Base-by-base conservation (phyloP, 2,888 invertebrate species). In the Stenoptilia bipunctidactyla region DNA sequence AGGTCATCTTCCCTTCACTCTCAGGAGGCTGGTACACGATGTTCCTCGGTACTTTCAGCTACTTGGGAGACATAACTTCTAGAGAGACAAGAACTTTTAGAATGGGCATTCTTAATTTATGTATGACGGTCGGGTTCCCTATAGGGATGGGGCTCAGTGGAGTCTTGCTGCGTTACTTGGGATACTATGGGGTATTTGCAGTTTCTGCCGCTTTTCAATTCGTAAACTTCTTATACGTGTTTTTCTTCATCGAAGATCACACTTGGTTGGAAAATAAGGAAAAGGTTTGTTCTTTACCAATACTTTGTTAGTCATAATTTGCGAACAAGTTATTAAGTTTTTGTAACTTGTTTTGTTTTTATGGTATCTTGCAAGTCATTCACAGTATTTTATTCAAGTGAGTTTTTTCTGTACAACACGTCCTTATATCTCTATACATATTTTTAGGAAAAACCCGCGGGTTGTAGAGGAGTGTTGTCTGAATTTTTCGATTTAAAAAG, bases 11-110 rank as follows among this genome's bases (percentile, higher is more conserved):
- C 38, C 82, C 85, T 0, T 69, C 86, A 0, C 36, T 87, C 8
- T 84, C 85, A 0, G 87, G 87, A 0, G 86, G 86, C 6, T 86
- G 86, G 86, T 82, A 85, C 48, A 83, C 85, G 1, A 84, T 86
- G 79, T 80, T 86, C 39, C 73, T 87, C 34, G 85, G 86, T 1
- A 68, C 87, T 39, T 86, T 87, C 61, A 87, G 87, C 49, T 89
- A 89, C 58, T 66, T 90, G 34, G 85, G 88, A 6, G 87, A 88
- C 37, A 80, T 88, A 5, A 86, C 88, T 9, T 76, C 80, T 10
- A 75, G 70, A 20, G 80, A 87, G 33, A 80, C 80, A 2, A 83
- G 89, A 52, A 89, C 89, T 0, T 73, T 86, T 40, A 69, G 89
- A 38, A 73, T 90, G 44, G 88, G 88, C 0, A 77, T 89, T 36